phyloP scores from a whole-genome alignment of 2,888 invertebrate genomes.

The Vesta saturnalis region DNA sequence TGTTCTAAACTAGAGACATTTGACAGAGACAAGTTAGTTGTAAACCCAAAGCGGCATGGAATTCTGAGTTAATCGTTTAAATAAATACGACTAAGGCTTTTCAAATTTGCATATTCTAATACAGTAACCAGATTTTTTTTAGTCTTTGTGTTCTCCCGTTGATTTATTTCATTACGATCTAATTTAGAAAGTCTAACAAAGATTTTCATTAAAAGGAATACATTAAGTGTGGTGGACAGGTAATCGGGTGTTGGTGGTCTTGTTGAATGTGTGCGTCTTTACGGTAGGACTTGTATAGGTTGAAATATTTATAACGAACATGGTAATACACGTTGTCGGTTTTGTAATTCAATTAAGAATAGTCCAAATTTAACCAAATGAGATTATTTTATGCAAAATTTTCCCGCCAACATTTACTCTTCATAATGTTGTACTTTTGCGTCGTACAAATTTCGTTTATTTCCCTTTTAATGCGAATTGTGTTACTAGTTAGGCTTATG shows the following conservation, averaged over 20 bases:
- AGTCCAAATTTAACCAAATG: slow-evolving; percentile 48
- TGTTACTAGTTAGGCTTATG: too few relatives aligned
- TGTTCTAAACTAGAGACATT: slow-evolving; percentile 31
- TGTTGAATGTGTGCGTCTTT: slow-evolving; percentile 16
- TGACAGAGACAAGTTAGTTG: slow-evolving; percentile 38
- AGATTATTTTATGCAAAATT: not conserved
- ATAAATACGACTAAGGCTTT: slow-evolving; percentile 40
- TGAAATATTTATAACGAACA: slow-evolving; percentile 50
- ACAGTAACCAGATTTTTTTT: too few relatives aligned
- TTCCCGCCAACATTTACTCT: not conserved
- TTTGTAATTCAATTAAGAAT: slow-evolving; percentile 26
- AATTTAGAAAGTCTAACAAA: too few relatives aligned
- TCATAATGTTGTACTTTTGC: not conserved
- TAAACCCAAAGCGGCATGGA: slow-evolving; percentile 38
- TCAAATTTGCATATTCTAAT: slow-evolving; percentile 41
- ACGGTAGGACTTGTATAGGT: slow-evolving; percentile 30
- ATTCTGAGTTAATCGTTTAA: slow-evolving; percentile 41
- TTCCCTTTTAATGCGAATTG: too few relatives aligned
- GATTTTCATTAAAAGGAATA: too few relatives aligned
- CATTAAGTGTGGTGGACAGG: not conserved
- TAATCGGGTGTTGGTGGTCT: not conserved
- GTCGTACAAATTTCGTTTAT: too few relatives aligned
- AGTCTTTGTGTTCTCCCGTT: not conserved
- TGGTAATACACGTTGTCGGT: slow-evolving; percentile 49
- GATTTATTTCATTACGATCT: not conserved